These are phyloP conservation scores for Mugil cephalus DNA, from an alignment of 2,113 vertebrate species.

Conservation along the genomic window DNA sequence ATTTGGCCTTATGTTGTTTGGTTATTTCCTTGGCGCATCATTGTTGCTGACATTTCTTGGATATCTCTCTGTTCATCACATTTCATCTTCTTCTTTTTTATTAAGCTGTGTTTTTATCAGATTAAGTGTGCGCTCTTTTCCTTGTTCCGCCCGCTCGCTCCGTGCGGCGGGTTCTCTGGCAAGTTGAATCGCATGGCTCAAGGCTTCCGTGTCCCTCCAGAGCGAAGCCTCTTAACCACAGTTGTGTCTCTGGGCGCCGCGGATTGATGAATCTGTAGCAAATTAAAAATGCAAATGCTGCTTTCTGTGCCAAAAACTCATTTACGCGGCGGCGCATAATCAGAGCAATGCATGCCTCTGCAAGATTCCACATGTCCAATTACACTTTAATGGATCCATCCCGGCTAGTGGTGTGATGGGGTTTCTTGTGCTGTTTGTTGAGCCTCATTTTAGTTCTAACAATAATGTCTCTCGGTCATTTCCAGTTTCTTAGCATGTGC, in stretches of 20 bases:
- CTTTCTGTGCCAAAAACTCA: constrained; percentile 33
- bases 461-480: background rate
- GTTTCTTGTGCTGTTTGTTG: background rate
- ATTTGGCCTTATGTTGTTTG: background rate
- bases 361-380: constrained; percentile 28
- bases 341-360: constrained; percentile 25
- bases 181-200: constrained; percentile 15
- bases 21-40: background rate
- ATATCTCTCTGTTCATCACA: background rate
- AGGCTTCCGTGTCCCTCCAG: constrained; percentile 12
- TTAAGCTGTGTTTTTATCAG: background rate
- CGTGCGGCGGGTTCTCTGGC: constrained; percentile 1
- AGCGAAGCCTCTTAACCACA: constrained; percentile 21
- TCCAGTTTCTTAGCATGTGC: background rate
- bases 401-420: background rate
- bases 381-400: constrained; percentile 27
- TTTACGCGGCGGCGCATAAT: constrained; percentile 36
- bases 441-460: background rate
- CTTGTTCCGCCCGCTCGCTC: constrained; percentile 1
- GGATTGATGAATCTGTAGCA: constrained; percentile 37
- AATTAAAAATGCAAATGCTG: constrained; percentile 61
- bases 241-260: constrained; percentile 16
- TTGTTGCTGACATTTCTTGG: background rate
- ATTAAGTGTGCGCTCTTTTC: background rate
- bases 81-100: background rate